Evolutionary conservation across 2,888 invertebrate species (phyloP).

Genomic region (Galeopsomyia nigrocyanea): DNA sequence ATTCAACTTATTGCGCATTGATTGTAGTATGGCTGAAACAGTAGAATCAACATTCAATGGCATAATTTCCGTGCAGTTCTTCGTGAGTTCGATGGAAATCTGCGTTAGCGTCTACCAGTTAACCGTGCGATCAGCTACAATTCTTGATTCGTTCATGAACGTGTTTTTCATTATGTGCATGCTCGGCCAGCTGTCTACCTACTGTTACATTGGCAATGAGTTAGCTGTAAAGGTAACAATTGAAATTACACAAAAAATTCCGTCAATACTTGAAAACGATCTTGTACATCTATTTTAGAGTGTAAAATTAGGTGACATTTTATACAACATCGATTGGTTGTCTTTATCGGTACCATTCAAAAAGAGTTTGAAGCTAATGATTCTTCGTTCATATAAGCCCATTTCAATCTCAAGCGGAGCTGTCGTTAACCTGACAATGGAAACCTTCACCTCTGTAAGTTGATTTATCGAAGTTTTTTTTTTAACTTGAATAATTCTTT

Average conservation of each 20-base stretch:
- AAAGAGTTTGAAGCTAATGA: slow-evolving; percentile 24
- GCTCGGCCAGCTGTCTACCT: slow-evolving; percentile 29
- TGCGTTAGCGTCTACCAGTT: slow-evolving; percentile 37
- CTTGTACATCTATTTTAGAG: slow-evolving; percentile 34
- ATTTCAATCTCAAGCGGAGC: slow-evolving; percentile 28
- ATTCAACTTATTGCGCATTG: neutral
- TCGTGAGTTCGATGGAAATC: slow-evolving; percentile 28
- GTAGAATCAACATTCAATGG: slow-evolving; percentile 27
- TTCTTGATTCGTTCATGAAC: slow-evolving; percentile 5
- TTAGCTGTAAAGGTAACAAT: slow-evolving; percentile 19
- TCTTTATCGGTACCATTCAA: slow-evolving; percentile 12
- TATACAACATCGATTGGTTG: slow-evolving; percentile 20
- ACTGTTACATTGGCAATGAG: slow-evolving; percentile 39
- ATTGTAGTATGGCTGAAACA: slow-evolving; percentile 22
- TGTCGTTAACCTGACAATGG: slow-evolving; percentile 18
- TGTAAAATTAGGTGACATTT: neutral
- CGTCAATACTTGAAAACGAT: too few relatives aligned
- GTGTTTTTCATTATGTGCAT: slow-evolving; percentile 23
- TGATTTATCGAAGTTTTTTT: too few relatives aligned
- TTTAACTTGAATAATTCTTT: too few relatives aligned
- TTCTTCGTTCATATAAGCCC: slow-evolving; percentile 20
- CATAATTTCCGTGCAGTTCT: slow-evolving; percentile 20
- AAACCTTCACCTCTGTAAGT: slow-evolving; percentile 32
- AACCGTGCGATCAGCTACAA: neutral
- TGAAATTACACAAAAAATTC: too few relatives aligned